These are phyloP conservation scores for Capromys pilorides DNA, from an alignment of 2,797 vertebrate genomes.

Conservation along the genomic window DNA sequence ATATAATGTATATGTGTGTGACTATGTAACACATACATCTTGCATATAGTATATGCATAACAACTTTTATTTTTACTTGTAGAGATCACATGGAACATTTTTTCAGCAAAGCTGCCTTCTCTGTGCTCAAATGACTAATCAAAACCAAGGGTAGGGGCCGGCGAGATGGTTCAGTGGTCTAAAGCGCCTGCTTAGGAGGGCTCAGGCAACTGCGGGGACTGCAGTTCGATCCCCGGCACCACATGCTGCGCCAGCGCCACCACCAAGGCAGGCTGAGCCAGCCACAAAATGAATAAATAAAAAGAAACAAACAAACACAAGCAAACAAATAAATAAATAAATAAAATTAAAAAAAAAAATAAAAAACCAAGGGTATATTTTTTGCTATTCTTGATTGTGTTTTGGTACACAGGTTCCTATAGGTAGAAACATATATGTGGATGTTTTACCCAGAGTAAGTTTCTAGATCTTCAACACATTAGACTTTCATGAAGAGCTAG, in stretches of 20 bases:
- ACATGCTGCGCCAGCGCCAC: too few relatives aligned
- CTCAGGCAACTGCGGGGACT: too few relatives aligned
- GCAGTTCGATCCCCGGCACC: too few relatives aligned
- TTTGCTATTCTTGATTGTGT: not conserved
- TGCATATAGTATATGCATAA: not conserved
- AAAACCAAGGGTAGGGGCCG: not conserved
- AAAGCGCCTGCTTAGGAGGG: too few relatives aligned
- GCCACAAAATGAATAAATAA: too few relatives aligned
- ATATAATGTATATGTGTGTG: not conserved
- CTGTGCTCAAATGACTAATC: not conserved
- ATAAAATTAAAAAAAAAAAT: too few relatives aligned
- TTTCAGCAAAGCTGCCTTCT: slow-evolving; percentile 19
- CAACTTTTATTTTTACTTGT: not conserved
- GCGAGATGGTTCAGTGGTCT: too few relatives aligned
- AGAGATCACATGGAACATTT: not conserved
- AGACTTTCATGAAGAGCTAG: not conserved
- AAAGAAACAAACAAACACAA: too few relatives aligned
- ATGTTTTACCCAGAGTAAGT: not conserved
- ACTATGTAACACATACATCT: not conserved
- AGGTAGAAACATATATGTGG: slow-evolving; percentile 4
- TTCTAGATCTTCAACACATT: not conserved
- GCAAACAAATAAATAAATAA: too few relatives aligned
- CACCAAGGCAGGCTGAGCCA: too few relatives aligned
- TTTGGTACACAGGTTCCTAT: not conserved
- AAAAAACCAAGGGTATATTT: not conserved